Evolutionary conservation across 2,888 invertebrate species (phyloP).

Genomic region (Diloba caeruleocephala): DNA sequence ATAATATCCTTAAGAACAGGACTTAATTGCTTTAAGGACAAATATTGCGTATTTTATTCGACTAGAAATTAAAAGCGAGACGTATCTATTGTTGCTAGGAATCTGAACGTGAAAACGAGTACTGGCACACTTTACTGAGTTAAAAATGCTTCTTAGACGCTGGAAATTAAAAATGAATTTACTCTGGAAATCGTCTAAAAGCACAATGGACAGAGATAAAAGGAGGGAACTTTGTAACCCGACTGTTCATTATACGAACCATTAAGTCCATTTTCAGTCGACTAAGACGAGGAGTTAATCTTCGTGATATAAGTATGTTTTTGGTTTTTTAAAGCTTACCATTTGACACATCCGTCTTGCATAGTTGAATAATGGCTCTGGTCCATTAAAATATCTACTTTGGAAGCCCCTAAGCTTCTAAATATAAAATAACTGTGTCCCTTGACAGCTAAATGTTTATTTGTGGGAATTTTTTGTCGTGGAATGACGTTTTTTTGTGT

Average conservation of each 20-base stretch:
- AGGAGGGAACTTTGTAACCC: constrained; percentile 57
- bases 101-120: constrained; percentile 32
- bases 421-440: constrained; percentile 71
- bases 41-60: constrained; percentile 56
- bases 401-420: constrained; percentile 74
- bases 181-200: constrained; percentile 55
- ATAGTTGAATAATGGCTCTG: constrained; percentile 78
- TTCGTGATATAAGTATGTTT: constrained; percentile 63
- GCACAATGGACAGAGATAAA: constrained; percentile 62
- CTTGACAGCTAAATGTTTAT: constrained; percentile 79
- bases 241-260: constrained; percentile 72
- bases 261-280: constrained; percentile 64
- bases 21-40: constrained; percentile 67
- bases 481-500: constrained; percentile 62
- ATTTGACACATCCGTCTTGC: constrained; percentile 79
- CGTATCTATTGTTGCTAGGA: constrained; percentile 37
- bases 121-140: constrained; percentile 32
- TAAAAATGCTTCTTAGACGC: constrained; percentile 48
- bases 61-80: constrained; percentile 40
- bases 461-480: constrained; percentile 73
- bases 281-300: constrained; percentile 66
- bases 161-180: constrained; percentile 64
- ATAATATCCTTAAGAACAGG: constrained; percentile 64
- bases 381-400: constrained; percentile 78
- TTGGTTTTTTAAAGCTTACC: constrained; percentile 59